Conservation (phyloP, 2,113 vertebrate species). For the Danionella cerebrum region DNA sequence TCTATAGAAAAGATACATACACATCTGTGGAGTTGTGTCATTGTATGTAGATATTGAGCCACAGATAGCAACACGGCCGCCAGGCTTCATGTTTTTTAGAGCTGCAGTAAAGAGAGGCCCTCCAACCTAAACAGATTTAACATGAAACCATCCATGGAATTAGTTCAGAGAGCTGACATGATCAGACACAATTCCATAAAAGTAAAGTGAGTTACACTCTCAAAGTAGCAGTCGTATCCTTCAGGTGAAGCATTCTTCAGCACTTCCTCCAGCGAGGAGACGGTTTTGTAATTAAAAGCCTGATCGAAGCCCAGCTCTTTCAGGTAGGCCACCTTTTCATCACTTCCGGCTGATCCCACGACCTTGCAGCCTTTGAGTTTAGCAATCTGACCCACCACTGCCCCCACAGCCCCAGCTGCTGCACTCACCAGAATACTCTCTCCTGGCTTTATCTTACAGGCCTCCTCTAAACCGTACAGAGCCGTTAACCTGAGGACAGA, state of each 20-base stretch:
- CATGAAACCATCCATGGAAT: not conserved
- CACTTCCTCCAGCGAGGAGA: constrained; percentile 65
- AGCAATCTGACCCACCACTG: constrained; percentile 68
- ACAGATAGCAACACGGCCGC: constrained; percentile 79
- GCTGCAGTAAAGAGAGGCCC: constrained; percentile 69
- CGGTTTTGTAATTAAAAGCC: constrained; percentile 76
- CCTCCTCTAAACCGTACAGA: constrained; percentile 70
- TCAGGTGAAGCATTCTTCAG: constrained; percentile 66
- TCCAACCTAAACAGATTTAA: constrained; percentile 67
- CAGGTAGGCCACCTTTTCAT: constrained; percentile 68
- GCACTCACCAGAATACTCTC: constrained; percentile 69
- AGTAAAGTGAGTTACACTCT: constrained; percentile 63
- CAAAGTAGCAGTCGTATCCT: constrained; percentile 78
- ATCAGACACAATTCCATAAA: not conserved
- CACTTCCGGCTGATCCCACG: constrained; percentile 70
- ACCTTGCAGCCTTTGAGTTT: constrained; percentile 74
- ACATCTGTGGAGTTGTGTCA: constrained; percentile 61
- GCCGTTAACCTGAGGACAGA: constrained; percentile 48
- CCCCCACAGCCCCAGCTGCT: constrained; percentile 74
- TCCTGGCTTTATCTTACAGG: constrained; percentile 66
- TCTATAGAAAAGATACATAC: constrained; percentile 44
- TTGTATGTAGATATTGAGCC: constrained; percentile 80
- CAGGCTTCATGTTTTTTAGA: constrained; percentile 75
- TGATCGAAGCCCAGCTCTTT: constrained; percentile 73
- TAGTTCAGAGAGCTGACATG: not conserved